These are phyloP conservation scores for Luidia sarsii DNA, from an alignment of 53 echinoderm and acorn worm genomes.

Conservation along the genomic window DNA sequence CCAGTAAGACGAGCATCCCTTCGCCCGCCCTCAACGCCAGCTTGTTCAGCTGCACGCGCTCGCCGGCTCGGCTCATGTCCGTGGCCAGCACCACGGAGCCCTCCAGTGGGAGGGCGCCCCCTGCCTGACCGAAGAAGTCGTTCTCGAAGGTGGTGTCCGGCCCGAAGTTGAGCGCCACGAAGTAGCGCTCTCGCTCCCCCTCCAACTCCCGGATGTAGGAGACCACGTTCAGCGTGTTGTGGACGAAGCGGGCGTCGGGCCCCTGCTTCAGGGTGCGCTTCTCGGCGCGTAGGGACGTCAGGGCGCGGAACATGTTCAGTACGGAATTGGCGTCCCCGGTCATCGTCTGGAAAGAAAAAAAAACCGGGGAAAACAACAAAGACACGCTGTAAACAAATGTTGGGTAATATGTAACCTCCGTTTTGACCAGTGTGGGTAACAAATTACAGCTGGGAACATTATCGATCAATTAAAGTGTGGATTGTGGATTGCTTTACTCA, in stretches of 20 bases:
- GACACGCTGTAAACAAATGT: too few species aligned
- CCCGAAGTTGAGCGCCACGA: slow-evolving; percentile 83
- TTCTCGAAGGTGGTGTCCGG: slow-evolving; percentile 40
- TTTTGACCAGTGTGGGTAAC: too few species aligned
- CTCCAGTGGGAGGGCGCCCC: slow-evolving; percentile 64
- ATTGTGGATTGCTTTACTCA: too few species aligned
- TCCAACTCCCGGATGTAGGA: slow-evolving; percentile 77
- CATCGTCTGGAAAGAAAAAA: slow-evolving; percentile 58
- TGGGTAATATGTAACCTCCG: too few species aligned
- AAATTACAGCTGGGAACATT: too few species aligned
- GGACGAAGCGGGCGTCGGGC: slow-evolving; percentile 28
- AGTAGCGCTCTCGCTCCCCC: slow-evolving; percentile 45
- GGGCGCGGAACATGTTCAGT: slow-evolving; percentile 65
- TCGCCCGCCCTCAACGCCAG: slow-evolving; percentile 68
- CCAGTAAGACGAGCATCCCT: slow-evolving; percentile 69
- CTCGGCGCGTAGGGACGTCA: slow-evolving; percentile 66
- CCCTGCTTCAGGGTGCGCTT: slow-evolving; percentile 65
- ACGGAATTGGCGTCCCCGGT: slow-evolving; percentile 59
- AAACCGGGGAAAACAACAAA: too few species aligned
- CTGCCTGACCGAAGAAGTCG: slow-evolving; percentile 59
- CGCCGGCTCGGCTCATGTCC: slow-evolving; percentile 36
- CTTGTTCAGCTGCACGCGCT: slow-evolving; percentile 86
- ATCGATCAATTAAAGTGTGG: too few species aligned
- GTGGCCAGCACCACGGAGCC: slow-evolving; percentile 70
- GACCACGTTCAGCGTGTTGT: slow-evolving; percentile 60